Evolutionary conservation across 2,888 invertebrate genomes (phyloP).

Genomic region (Amiota minor): DNA sequence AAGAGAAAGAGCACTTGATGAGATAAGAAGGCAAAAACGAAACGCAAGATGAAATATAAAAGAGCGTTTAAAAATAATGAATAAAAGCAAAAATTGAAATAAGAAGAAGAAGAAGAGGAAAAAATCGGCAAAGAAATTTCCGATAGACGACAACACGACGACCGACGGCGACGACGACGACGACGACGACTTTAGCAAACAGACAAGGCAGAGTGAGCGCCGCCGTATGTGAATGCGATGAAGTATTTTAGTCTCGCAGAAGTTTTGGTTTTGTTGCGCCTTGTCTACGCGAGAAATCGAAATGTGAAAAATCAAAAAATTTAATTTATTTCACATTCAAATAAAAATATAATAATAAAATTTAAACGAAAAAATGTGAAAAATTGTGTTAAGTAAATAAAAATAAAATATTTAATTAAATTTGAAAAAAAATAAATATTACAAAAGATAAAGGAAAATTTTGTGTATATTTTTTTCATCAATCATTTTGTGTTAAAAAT

Average conservation of each 20-base stretch:
- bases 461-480: too few relatives aligned
- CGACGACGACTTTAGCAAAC: conserved; percentile 5
- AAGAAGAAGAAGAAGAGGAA: neutral
- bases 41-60: neutral
- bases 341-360: conserved; percentile 4
- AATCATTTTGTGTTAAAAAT: neutral
- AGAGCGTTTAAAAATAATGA: neutral
- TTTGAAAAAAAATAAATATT: neutral
- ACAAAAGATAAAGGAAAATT: neutral
- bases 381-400: conserved; percentile 6
- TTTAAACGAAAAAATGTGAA: neutral
- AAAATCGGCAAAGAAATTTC: conserved; percentile 22
- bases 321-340: conserved; percentile 7
- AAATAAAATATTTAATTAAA: neutral
- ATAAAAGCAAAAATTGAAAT: conserved; percentile 5
- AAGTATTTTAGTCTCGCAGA: conserved; percentile 21
- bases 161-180: neutral
- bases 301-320: conserved; percentile 49
- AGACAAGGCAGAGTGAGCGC: neutral
- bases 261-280: conserved; percentile 22
- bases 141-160: conserved; percentile 19
- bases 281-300: conserved; percentile 5
- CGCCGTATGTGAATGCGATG: conserved; percentile 14
- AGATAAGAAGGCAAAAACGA: neutral
- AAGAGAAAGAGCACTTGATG: conserved; percentile 5